phyloP scores from a whole-genome alignment of 2,797 vertebrate species.

The Anas bahamensis region DNA sequence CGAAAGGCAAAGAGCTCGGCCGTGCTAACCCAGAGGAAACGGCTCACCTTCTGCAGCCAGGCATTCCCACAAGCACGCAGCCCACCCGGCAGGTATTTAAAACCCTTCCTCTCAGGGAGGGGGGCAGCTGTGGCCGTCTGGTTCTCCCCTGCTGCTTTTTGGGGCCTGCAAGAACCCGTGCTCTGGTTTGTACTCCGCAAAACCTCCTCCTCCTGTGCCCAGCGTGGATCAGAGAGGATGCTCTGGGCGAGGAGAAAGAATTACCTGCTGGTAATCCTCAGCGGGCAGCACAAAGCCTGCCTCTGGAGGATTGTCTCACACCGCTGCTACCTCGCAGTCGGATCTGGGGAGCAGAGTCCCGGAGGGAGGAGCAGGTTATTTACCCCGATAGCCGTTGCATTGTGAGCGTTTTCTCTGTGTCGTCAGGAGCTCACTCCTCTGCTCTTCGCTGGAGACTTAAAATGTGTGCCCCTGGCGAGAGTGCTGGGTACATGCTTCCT shows the following conservation, averaged over 20 bases:
- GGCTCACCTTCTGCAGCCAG: not conserved
- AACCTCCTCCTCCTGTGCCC: not conserved
- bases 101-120: not conserved
- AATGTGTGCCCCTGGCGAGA: not conserved
- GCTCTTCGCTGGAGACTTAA: not conserved
- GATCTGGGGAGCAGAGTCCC: not conserved
- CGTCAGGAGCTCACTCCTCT: not conserved
- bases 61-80: not conserved
- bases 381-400: not conserved
- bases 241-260: not conserved
- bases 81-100: not conserved
- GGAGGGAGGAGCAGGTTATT: not conserved
- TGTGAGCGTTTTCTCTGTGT: not conserved
- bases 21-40: not conserved
- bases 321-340: not conserved
- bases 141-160: not conserved
- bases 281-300: not conserved
- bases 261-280: not conserved
- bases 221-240: not conserved
- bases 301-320: not conserved
- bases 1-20: slow-evolving; percentile 4
- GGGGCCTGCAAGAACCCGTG: not conserved
- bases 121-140: not conserved
- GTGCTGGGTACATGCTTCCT: not conserved
- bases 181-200: not conserved